Evolutionary conservation across 1,140 invertebrate genomes (phyloP), one percentile per base, ranked within the genome.

Genomic region (Lordiphosa clarofinis): DNA sequence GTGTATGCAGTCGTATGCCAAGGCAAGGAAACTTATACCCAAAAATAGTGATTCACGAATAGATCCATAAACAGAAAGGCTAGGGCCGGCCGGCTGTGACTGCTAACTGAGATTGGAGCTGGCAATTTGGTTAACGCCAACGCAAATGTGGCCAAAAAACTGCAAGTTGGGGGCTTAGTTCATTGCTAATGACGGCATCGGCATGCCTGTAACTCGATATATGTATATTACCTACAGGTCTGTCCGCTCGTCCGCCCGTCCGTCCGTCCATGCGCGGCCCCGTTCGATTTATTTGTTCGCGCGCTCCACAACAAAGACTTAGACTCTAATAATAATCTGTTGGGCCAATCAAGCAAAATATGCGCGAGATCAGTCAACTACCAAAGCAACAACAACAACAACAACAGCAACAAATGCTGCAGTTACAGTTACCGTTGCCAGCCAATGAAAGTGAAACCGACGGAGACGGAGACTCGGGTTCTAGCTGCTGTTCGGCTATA

Each of bases 311-410:
- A 84, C 64, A 68, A 68, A 68, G 64, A 67, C 46, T 59, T 55
- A 69, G 65, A 58, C 55, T 69, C 69, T 73, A 73, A 84, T 87
- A 87, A 87, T 87, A 87, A 87, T 87, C 82, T 87, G 78, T 87
- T 87, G 84, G 76, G 82, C 76, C 84, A 87, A 87, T 87, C 82
- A 87, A 87, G 84, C 72, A 84, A 87, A 87, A 87, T 87, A 87
- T 87, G 82, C 84, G 82, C 79, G 69, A 81, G 78, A 87, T 87
- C 82, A 87, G 73, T 87, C 82, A 87, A 65, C 61, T 59, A 70
- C 75, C 81, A 49, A 72, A 79, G 60, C 74, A 59, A 21, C 31
- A 56, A 31, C 59, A 68, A 54, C 46, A 63, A 50, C 74, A 59
- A 21, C 31, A 56, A 31, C 59, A 68, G 50, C 46, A 63, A 50